These are phyloP conservation scores for Mungos mungo DNA, from an alignment of 2,113 vertebrate species.

Conservation along the genomic window DNA sequence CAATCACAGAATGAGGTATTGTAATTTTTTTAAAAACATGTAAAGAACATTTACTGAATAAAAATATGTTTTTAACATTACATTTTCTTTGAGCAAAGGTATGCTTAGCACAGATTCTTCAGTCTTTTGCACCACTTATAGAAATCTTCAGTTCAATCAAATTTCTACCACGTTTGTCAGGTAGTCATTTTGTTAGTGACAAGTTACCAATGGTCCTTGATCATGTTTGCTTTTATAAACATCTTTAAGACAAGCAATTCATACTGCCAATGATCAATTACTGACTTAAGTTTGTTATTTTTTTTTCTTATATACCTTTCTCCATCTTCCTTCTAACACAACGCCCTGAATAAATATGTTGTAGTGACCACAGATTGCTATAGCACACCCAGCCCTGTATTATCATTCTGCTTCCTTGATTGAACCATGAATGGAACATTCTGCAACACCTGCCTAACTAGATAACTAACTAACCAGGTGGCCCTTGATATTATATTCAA, in stretches of 20 bases:
- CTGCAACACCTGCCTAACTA: background rate
- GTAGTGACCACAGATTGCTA: background rate
- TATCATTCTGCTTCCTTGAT: background rate
- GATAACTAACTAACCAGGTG: background rate
- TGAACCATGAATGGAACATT: background rate
- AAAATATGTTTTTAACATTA: background rate
- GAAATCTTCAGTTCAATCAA: background rate
- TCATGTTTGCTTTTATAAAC: background rate
- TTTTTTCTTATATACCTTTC: background rate
- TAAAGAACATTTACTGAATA: background rate
- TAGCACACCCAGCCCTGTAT: rapidly evolving
- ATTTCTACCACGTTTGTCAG: background rate
- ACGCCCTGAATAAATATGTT: background rate
- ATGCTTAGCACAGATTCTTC: background rate
- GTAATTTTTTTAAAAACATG: background rate
- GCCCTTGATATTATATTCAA: background rate
- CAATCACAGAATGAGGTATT: background rate
- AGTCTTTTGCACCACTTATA: background rate
- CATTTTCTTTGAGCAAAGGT: background rate
- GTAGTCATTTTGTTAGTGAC: background rate
- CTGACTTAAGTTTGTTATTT: background rate
- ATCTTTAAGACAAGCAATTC: background rate
- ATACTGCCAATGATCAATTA: background rate
- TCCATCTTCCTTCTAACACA: background rate
- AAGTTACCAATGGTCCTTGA: background rate